Base-by-base conservation (phyloP, 2,888 invertebrate species). In the Xanthia togata region DNA sequence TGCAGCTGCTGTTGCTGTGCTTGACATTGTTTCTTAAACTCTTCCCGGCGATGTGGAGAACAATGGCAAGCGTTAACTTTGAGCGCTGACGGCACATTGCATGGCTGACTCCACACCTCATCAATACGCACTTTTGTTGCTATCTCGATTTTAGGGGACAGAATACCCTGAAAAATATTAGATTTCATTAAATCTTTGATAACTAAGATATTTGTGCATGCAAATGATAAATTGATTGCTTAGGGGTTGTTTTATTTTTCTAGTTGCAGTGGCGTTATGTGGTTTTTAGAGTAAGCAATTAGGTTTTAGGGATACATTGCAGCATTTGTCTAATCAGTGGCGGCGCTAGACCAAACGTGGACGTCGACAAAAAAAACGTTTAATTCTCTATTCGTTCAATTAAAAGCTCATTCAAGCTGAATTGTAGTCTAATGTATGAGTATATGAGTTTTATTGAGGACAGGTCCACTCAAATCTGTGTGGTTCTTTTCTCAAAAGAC, bases 71-170 rank as follows among this genome's bases (percentile, higher is more conserved):
- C 73, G 14, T 79, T 87, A 2, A 88, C 63, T 69, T 92, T 93
- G 2, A 83, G 53, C 0, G 81, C 38, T 0, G 82, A 55, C 0
- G 79, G 82, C 55, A 57, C 73, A 44, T 55, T 76, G 11, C 76
- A 70, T 0, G 86, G 85, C 50, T 92, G 90, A 77, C 91, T 91
- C 93, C 93, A 94, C 4, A 97, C 96, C 92, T 98, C 98, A 90
- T 98, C 97, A 76, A 98, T 97, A 0, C 97, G 97, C 4, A 98
- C 97, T 90, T 97, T 97, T 0, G 98, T 98, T 6, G 97, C 97
- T 75, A 98, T 95, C 93, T 98, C 98, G 76, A 98, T 97, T 95
- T 98, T 98, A 0, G 98, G 98, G 3, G 97, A 97, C 65, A 98
- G 94, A 63, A 98, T 98, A 68, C 98, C 98, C 98, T 98, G 88